Base-by-base conservation (phyloP, 2,888 invertebrate genomes). In the Polia nebulosa region DNA sequence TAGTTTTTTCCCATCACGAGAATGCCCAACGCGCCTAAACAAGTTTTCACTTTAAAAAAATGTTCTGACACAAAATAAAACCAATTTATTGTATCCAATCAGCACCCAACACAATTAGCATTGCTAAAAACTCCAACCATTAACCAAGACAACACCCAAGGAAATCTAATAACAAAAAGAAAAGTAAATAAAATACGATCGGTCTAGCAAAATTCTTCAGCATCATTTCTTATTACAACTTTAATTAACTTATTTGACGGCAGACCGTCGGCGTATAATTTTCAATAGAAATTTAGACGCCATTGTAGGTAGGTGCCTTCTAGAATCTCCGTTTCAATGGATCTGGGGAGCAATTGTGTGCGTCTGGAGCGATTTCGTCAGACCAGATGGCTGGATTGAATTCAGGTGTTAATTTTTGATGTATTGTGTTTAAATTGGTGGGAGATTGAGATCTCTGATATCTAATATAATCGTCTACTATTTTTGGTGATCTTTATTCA, bases 161-260 rank as follows among this genome's bases (percentile, higher is more conserved):
- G 17, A 58, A 72, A 72, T 64, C 22, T 45, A 75, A 72, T 81
- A 65, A 72, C 55, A 72, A 65, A 74, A 66, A 49, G 25, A 52
- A 61, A 49, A 53, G 63, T 39, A 65, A 79, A 79, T 39, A 65
- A 79, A 79, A 76, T 67, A 67, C 22, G 71, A 73, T 70, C 59
- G 61, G 44, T 61, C 68, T 59, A 32, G 64, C 60, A 20, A 66
- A 74, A 80, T 80, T 81, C 77, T 70, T 62, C 62, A 71, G 76
- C 78, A 77, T 81, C 78, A 84, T 80, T 83, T 81, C 81, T 83
- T 86, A 85, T 85, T 85, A 80, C 75, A 81, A 79, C 80, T 86
- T 87, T 87, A 87, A 87, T 87, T 87, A 86, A 84, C 83, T 85
- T 85, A 83, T 82, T 82, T 70, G 71, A 70, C 63, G 53, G 45